Base-by-base conservation (phyloP, 2,113 vertebrate genomes). In the Panthera tigris region DNA sequence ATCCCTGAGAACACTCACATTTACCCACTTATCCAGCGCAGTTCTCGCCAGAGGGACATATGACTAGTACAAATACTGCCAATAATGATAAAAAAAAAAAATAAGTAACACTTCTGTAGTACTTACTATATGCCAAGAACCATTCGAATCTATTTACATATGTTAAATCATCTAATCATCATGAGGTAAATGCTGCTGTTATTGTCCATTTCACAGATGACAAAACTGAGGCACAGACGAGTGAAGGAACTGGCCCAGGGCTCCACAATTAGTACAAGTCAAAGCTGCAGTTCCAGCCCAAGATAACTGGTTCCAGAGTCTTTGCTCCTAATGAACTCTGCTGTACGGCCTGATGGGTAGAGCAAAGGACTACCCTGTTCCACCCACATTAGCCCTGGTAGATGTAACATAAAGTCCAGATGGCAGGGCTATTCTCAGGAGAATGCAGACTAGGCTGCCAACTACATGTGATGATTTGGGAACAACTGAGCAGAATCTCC, bases 131-230 rank as follows among this genome's bases (percentile, higher is more conserved):
- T 73, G 65, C 31, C 39, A 81, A 88, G 31, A 63, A 87, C 25
- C 45, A 57, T 86, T 92, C 10, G 94, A 87, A 78, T 29, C 5
- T 91, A n/a, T 89, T 95, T 74, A 84, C 18, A 36, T 45, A 68
- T 55, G 41, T 89, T 71, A 81, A 93, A 36, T 90, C 7, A 97
- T 93, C 83, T 89, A 66, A 90, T 39, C 19, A 41, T 97, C 52
- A 76, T 57, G 48, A 92, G 21, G 79, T 87, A 78, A 93, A 82
- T 18, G 71, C 45, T 86, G 4, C 21, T 68, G 71, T 66, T 29
- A 73, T 57, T 82, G 7, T 25, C 33, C 87, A 90, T 87, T 85
- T 96, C 29, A 87, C 48, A 94, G 23, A 82, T 84, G 50, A 96
- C 39, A 21, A 96, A 93, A 93, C 39, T 33, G 66, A 87, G 69